Evolutionary conservation across 1,140 invertebrate species (phyloP).

Genomic region (Oreohelix idahoensis): DNA sequence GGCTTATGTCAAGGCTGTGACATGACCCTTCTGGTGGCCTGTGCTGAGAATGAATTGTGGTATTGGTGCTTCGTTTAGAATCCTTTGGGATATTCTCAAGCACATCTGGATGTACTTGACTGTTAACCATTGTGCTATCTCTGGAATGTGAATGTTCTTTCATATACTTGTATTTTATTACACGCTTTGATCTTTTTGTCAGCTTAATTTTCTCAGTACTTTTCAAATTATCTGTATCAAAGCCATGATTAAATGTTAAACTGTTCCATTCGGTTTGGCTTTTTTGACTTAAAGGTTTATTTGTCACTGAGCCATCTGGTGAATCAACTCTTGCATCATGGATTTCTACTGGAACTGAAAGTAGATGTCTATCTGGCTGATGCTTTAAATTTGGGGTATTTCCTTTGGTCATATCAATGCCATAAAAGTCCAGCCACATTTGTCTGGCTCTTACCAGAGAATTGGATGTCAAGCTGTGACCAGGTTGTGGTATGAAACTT

Average conservation of each 20-base stretch:
- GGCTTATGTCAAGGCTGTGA: no score
- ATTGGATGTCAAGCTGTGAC: not conserved
- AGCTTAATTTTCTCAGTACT: not conserved
- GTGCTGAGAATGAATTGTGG: not conserved
- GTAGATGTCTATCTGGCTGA: not conserved
- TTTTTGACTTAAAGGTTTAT: not conserved
- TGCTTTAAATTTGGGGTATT: not conserved
- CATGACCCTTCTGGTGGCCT: not conserved
- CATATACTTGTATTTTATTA: not conserved
- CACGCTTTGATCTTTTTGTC: not conserved
- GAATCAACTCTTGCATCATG: not conserved
- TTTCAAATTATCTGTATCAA: not conserved
- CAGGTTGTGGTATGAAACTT: not conserved
- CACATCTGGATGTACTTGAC: not conserved
- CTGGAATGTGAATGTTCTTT: not conserved
- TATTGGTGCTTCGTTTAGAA: not conserved
- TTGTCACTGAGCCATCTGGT: not conserved
- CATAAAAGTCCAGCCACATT: constrained; percentile 5
- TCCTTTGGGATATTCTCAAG: not conserved
- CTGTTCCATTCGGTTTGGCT: not conserved
- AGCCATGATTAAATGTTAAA: not conserved
- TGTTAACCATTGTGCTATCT: not conserved
- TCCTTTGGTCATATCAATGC: not conserved
- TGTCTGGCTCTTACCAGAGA: not conserved
- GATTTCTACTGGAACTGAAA: not conserved